Base-by-base conservation (phyloP, 2,113 vertebrate species). In the Nothobranchius furzeri region DNA sequence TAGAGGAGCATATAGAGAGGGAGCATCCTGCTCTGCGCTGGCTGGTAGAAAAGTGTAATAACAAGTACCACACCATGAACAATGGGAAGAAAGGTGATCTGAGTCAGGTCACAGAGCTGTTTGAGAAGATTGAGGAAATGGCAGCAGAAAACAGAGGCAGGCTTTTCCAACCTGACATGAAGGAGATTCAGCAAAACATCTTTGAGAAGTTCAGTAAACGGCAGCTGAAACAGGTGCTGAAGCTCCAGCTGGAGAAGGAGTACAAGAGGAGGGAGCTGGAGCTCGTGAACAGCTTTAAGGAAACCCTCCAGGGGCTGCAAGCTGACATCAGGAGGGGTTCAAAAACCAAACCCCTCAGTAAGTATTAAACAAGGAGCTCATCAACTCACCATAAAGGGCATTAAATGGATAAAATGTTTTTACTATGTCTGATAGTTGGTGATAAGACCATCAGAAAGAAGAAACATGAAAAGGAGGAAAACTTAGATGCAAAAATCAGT, bases 101-200 rank as follows among this genome's bases (percentile, higher is more conserved):
- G 10, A 58, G 9, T n/a, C 85, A 88, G 76, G 70, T 78, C 12
- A 46, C 36, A 1, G 60, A 84, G 64, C 76, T 90, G 13, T 79
- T 84, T 48, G 59, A 82, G 64, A 86, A 87, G 73, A 78, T 87
- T 12, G 85, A 89, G 6, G 81, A 82, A 50, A 85, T 85, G 77
- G 72, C 75, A 59, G 64, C 63, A 56, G 76, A 11, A 13, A 83
- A 85, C 47, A 30, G 5, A 1, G 54, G 59, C 0, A 35, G 3
- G 42, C 53, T 72, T 6, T 86, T 85, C 68, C n/a, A 42, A n/a
- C 70, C 79, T 0, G 42, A 86, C 36, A 64, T 71, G 37, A 50
- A 14, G 0, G 37, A 68, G 1, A 8, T 76, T 52, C 7, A 72
- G 5, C 3, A 24, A 35, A 77, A 54, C 50, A 47, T 81, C 5